Evolutionary conservation across 1,140 invertebrate species (phyloP).

Genomic region (Psix sp.): DNA sequence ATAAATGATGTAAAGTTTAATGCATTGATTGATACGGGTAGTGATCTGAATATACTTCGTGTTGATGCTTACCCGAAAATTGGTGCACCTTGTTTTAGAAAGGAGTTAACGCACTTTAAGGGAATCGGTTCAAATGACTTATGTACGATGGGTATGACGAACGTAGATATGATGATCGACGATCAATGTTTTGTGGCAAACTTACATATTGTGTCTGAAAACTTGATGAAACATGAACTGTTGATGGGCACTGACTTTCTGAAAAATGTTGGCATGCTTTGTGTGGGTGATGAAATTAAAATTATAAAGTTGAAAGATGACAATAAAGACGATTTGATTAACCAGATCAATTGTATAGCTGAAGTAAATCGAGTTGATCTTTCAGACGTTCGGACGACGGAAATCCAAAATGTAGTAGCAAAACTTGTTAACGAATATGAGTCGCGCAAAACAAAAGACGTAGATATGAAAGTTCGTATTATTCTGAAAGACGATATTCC

Average conservation of each 20-base stretch:
- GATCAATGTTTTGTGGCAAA: slow-evolving; percentile 1
- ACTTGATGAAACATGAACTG: slow-evolving; percentile 16
- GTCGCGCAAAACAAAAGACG: no score
- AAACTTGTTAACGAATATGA: slow-evolving; percentile 10
- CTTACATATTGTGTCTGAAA: slow-evolving; percentile 14
- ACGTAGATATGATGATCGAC: slow-evolving; percentile 1
- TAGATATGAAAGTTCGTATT: no score
- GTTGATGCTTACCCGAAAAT: no score
- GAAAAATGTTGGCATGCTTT: slow-evolving; percentile 10
- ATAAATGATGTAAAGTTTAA: no score
- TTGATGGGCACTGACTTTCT: slow-evolving; percentile 35
- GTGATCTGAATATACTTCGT: no score
- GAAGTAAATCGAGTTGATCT: slow-evolving; percentile 8
- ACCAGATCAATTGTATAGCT: neutral
- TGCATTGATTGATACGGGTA: no score
- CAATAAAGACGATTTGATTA: neutral
- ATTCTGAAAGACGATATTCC: no score
- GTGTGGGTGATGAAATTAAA: neutral
- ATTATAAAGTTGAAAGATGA: slow-evolving; percentile 6
- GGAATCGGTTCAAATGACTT: no score
- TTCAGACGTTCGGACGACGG: neutral
- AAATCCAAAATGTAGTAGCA: slow-evolving; percentile 1
- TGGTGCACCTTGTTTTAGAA: no score
- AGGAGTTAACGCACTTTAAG: no score
- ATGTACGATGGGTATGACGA: slow-evolving; percentile 1